Conservation (phyloP, 2,888 invertebrate species). For the Trichogramma dendrolimi region DNA sequence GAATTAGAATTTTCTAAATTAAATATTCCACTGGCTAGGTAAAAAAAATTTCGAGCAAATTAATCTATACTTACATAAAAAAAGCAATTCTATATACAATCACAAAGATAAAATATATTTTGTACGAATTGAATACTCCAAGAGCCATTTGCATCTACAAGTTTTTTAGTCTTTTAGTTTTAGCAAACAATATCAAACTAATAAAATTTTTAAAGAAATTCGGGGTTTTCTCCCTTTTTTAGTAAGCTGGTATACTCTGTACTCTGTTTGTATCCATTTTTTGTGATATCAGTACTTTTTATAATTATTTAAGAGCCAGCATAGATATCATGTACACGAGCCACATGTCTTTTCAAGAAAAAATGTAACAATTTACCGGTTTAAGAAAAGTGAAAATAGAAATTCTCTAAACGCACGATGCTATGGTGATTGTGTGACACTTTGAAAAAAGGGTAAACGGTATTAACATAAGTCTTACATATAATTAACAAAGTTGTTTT, state of each 20-base stretch:
- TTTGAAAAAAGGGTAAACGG: slow-evolving; percentile 9
- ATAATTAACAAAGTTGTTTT: slow-evolving; percentile 24
- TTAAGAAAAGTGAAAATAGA: slow-evolving; percentile 17
- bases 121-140: no score
- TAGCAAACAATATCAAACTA: no score
- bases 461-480: slow-evolving; percentile 16
- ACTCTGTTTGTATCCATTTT: slow-evolving; percentile 46
- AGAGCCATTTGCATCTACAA: no score
- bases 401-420: slow-evolving; percentile 24
- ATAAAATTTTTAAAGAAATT: slow-evolving; percentile 9
- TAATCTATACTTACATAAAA: no score
- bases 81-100: no score
- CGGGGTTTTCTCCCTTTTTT: slow-evolving; percentile 8
- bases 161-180: no score
- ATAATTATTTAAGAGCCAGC: slow-evolving; percentile 44
- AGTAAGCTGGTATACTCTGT: slow-evolving; percentile 40
- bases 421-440: slow-evolving; percentile 20
- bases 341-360: slow-evolving; percentile 24
- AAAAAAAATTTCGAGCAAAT: no score
- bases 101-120: no score
- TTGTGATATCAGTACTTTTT: slow-evolving; percentile 51
- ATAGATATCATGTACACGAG: slow-evolving; percentile 25
- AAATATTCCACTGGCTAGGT: no score
- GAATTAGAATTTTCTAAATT: no score
- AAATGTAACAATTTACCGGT: slow-evolving; percentile 12